These are phyloP conservation scores for Plagodis pulveraria DNA, from an alignment of 2,888 invertebrate species.

Conservation along the genomic window DNA sequence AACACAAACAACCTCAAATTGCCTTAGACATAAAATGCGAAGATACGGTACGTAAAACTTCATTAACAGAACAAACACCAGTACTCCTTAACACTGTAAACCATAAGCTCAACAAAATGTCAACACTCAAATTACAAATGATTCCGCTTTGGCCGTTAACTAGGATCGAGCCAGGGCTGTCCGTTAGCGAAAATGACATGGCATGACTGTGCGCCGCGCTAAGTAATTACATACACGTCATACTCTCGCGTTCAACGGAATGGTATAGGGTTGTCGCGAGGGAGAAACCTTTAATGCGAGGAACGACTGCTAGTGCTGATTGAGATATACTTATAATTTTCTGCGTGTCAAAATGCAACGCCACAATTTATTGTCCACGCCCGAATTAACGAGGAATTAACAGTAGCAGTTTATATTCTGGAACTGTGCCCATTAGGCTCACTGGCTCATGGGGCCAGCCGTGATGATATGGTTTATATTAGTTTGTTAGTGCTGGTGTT, in stretches of 20 bases:
- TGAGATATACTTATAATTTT: too few relatives aligned
- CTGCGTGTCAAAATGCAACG: too few relatives aligned
- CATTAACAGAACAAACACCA: conserved; percentile 8
- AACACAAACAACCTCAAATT: neutral
- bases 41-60: neutral
- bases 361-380: too few relatives aligned
- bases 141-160: conserved; percentile 50
- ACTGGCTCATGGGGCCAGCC: too few relatives aligned
- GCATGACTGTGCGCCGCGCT: conserved; percentile 76
- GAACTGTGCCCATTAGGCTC: too few relatives aligned
- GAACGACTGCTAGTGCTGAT: too few relatives aligned
- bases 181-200: conserved; percentile 74
- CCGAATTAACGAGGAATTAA: too few relatives aligned
- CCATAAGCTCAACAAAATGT: conserved; percentile 37
- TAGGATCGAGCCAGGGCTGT: conserved; percentile 41
- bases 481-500: too few relatives aligned
- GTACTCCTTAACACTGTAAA: conserved; percentile 27
- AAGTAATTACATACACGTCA: conserved; percentile 82
- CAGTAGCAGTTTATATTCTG: too few relatives aligned
- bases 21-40: neutral
- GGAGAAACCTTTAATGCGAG: too few relatives aligned
- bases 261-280: conserved; percentile 36
- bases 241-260: conserved; percentile 60
- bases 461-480: too few relatives aligned
- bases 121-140: conserved; percentile 57